A percentile compares a stretch with the other conserved stretches of the same genome.
These are phyloP conservation scores for Lysandra bellargus DNA, from an alignment of 2,888 invertebrate species.

Conservation along the genomic window DNA sequence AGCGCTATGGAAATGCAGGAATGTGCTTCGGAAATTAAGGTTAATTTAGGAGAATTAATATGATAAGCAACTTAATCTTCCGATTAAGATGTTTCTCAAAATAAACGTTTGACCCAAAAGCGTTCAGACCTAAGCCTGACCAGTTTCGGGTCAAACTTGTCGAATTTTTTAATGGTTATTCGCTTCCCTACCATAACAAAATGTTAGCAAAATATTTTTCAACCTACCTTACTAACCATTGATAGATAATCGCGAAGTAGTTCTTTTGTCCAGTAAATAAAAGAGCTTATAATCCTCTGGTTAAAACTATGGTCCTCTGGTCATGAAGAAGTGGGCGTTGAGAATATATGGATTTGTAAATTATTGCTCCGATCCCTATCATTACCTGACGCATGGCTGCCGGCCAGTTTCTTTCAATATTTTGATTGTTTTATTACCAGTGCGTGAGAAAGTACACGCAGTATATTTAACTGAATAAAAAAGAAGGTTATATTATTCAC, in stretches of 20 bases:
- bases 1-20: background rate
- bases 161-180: background rate
- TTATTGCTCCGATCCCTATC: conserved; percentile 72
- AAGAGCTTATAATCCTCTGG: background rate
- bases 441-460: conserved; percentile 60
- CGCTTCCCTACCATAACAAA: background rate
- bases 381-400: conserved; percentile 68
- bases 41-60: background rate
- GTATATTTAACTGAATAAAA: conserved; percentile 47
- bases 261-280: conserved; percentile 3
- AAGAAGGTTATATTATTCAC: background rate
- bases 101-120: background rate
- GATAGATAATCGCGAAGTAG: background rate
- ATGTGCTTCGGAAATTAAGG: background rate
- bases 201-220: background rate
- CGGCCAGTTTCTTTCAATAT: conserved; percentile 59
- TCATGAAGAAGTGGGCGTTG: conserved; percentile 51
- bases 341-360: conserved; percentile 62
- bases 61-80: background rate
- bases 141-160: too few relatives aligned
- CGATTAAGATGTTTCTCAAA: background rate
- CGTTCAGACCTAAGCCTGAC: background rate
- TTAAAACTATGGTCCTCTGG: conserved; percentile 31
- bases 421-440: conserved; percentile 47
- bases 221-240: background rate